Evolutionary conservation across 2,113 vertebrate species (phyloP).

Genomic region (Bujurquina vittata): DNA sequence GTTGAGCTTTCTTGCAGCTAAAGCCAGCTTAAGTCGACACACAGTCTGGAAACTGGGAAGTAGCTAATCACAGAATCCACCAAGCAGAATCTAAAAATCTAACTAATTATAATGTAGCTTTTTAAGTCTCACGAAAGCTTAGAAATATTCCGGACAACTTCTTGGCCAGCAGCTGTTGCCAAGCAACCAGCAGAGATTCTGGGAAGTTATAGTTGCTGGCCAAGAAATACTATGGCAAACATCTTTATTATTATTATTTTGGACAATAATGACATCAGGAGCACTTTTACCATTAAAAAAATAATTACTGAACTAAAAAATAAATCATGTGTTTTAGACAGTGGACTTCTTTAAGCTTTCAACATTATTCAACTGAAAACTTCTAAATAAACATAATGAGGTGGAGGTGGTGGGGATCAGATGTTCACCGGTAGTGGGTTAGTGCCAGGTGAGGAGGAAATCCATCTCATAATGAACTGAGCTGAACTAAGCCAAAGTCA

Average conservation of each 20-base stretch:
- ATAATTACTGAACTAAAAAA: not conserved
- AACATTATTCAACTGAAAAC: not conserved
- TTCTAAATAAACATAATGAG: not conserved
- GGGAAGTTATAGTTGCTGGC: not conserved
- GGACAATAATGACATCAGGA: not conserved
- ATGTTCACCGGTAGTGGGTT: not conserved
- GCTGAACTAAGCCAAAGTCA: not conserved
- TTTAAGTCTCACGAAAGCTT: not conserved
- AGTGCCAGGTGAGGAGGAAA: not conserved
- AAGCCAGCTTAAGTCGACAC: not conserved
- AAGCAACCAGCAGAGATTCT: constrained; percentile 2
- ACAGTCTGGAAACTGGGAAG: not conserved
- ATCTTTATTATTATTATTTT: not conserved
- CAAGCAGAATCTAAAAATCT: not conserved
- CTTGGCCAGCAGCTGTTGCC: constrained; percentile 1
- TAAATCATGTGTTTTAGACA: not conserved
- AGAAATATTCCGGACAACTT: not conserved
- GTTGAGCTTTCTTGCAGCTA: not conserved
- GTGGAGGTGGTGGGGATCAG: not conserved
- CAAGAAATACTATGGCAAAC: not conserved
- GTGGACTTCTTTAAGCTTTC: not conserved
- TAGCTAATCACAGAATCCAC: not conserved
- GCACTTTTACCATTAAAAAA: not conserved
- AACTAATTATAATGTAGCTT: not conserved
- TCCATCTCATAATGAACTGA: not conserved